These are phyloP conservation scores for Dasysyrphus albostriatus DNA, from an alignment of 2,888 invertebrate species.

Conservation along the genomic window DNA sequence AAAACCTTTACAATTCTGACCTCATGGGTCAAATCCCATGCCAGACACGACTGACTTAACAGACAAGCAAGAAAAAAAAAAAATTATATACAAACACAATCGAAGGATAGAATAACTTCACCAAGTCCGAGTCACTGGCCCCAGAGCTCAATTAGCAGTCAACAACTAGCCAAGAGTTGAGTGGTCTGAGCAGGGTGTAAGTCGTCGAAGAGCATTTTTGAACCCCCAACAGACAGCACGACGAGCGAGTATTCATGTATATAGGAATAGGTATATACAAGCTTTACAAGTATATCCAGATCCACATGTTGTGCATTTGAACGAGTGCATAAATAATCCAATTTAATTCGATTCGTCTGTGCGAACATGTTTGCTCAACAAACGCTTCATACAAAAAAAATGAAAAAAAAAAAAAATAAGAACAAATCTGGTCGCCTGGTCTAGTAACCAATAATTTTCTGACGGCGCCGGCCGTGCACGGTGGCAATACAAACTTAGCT, in stretches of 20 bases:
- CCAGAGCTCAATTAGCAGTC: slow-evolving; percentile 68
- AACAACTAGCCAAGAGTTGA: slow-evolving; percentile 53
- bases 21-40: slow-evolving; percentile 59
- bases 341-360: slow-evolving; percentile 71
- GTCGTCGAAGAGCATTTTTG: slow-evolving; percentile 6
- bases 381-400: background rate
- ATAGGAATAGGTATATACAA: slow-evolving; percentile 15
- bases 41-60: slow-evolving; percentile 57
- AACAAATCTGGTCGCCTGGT: slow-evolving; percentile 53
- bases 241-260: slow-evolving; percentile 20
- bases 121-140: slow-evolving; percentile 52
- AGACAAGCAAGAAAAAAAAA: slow-evolving; percentile 1
- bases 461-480: background rate
- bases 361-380: slow-evolving; percentile 54
- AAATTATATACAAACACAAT: slow-evolving; percentile 3
- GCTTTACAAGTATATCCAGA: slow-evolving; percentile 19
- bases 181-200: slow-evolving; percentile 35
- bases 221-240: slow-evolving; percentile 7
- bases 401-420: background rate
- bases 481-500: background rate
- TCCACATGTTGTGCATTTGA: slow-evolving; percentile 40
- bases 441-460: slow-evolving; percentile 74
- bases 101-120: slow-evolving; percentile 38
- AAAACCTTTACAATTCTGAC: slow-evolving; percentile 53
- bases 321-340: slow-evolving; percentile 72